These are phyloP conservation scores for Paracentrotus lividus DNA, from an alignment of 53 echinoderm and acorn worm genomes.

Conservation along the genomic window DNA sequence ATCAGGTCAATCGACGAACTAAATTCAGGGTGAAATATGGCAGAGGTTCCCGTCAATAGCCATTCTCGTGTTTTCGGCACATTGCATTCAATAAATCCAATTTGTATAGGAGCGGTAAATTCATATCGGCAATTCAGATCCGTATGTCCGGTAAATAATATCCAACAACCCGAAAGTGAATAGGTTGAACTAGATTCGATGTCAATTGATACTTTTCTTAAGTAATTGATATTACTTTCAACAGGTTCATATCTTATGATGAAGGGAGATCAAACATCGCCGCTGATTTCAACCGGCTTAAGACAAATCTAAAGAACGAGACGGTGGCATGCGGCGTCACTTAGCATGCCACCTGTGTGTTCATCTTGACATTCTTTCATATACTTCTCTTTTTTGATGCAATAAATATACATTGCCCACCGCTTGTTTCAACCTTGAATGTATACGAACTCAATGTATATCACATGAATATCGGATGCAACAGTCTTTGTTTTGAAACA, in stretches of 20 bases:
- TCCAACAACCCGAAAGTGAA: background rate
- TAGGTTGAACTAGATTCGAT: constrained; percentile 29
- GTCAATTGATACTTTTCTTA: constrained; percentile 18
- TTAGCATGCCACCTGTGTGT: background rate
- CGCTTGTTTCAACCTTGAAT: constrained; percentile 26
- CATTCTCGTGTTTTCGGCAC: constrained; percentile 9
- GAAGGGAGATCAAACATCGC: constrained; percentile 10
- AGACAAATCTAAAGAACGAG: background rate
- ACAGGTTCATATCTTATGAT: constrained; percentile 50
- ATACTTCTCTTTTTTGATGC: background rate
- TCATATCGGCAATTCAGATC: constrained; percentile 18
- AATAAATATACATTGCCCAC: background rate
- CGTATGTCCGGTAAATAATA: constrained; percentile 22
- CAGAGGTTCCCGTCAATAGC: background rate
- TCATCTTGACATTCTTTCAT: background rate
- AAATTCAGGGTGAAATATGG: background rate
- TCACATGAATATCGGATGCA: background rate
- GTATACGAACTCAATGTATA: background rate
- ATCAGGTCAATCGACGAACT: background rate
- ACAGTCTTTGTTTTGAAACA: background rate
- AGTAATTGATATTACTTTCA: constrained; percentile 47
- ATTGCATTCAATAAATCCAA: background rate
- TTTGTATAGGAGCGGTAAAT: constrained; percentile 49
- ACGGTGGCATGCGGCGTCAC: background rate
- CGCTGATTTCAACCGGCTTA: background rate